A percentile compares a stretch with the other conserved stretches of the same genome.
phyloP scores from a whole-genome alignment of 2,797 vertebrate species.

The Hephaestus fuliginosus region DNA sequence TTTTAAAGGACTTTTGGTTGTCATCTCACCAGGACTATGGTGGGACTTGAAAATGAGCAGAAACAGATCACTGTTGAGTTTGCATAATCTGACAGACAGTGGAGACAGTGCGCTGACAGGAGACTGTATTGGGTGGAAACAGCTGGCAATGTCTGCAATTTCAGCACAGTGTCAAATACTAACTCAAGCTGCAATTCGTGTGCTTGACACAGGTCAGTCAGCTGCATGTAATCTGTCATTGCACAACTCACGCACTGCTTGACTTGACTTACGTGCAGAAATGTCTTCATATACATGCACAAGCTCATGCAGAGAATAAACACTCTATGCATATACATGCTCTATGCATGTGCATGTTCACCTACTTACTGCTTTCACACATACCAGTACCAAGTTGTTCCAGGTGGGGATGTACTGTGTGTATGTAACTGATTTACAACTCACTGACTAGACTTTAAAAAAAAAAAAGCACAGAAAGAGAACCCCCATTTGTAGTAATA shows the following conservation, averaged over 20 bases:
- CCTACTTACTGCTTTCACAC: slow-evolving; percentile 35
- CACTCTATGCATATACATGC: neutral
- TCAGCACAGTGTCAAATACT: slow-evolving; percentile 34
- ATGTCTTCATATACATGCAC: neutral
- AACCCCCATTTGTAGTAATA: slow-evolving; percentile 51
- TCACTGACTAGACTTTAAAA: slow-evolving; percentile 31
- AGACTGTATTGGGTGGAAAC: slow-evolving; percentile 45
- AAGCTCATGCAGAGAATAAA: slow-evolving; percentile 1
- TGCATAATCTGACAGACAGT: slow-evolving; percentile 50
- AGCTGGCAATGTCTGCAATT: slow-evolving; percentile 51
- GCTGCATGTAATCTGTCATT: slow-evolving; percentile 31
- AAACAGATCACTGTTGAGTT: slow-evolving; percentile 49
- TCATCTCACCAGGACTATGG: slow-evolving; percentile 19
- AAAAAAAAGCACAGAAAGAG: slow-evolving; percentile 34
- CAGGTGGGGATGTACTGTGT: slow-evolving; percentile 58
- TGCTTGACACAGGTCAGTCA: slow-evolving; percentile 24
- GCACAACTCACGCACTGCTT: slow-evolving; percentile 18
- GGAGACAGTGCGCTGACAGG: slow-evolving; percentile 55
- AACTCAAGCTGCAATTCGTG: neutral
- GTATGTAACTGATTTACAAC: slow-evolving; percentile 69
- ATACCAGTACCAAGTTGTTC: slow-evolving; percentile 44
- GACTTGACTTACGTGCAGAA: slow-evolving; percentile 26
- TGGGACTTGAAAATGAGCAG: slow-evolving; percentile 51
- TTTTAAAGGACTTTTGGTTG: slow-evolving; percentile 8
- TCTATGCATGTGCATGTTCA: slow-evolving; percentile 30